Conservation (phyloP, 2,888 invertebrate species). For the Stenodema calcarata region DNA sequence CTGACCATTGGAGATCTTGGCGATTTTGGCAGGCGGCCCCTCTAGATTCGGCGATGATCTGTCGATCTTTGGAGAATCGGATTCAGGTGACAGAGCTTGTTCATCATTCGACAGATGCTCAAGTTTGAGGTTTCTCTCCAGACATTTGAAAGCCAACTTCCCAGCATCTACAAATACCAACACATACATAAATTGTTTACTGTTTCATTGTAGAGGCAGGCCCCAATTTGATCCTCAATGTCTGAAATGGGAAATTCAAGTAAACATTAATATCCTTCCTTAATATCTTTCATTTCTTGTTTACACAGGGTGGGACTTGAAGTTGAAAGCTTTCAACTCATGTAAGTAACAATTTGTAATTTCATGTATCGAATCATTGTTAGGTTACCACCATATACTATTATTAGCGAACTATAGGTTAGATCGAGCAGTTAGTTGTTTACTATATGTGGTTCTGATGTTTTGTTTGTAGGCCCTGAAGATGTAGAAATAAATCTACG, state of each 20-base stretch:
- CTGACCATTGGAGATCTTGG: neutral
- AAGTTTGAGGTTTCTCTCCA: conserved; percentile 1
- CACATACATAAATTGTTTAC: conserved; percentile 31
- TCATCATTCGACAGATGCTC: neutral
- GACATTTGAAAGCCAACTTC: conserved; percentile 69
- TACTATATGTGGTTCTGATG: too few species aligned
- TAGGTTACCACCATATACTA: too few species aligned
- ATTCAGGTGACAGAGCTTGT: conserved; percentile 36
- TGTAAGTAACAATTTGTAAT: too few species aligned
- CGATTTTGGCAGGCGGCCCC: conserved; percentile 38
- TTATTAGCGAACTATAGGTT: too few species aligned
- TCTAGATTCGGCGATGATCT: neutral
- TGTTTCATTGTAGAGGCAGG: neutral
- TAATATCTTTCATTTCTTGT: too few species aligned
- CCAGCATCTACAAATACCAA: conserved; percentile 70
- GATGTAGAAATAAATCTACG: too few species aligned
- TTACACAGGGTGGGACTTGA: too few species aligned
- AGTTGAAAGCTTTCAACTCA: too few species aligned
- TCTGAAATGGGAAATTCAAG: neutral
- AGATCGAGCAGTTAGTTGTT: too few species aligned
- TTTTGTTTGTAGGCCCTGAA: too few species aligned
- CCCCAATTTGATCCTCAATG: neutral
- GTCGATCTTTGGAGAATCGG: neutral
- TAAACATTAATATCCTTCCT: too few species aligned
- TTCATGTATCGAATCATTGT: too few species aligned